Evolutionary conservation across 2,797 vertebrate genomes (phyloP), one percentile per base, ranked within the genome.

Genomic region (Potorous gilbertii): DNA sequence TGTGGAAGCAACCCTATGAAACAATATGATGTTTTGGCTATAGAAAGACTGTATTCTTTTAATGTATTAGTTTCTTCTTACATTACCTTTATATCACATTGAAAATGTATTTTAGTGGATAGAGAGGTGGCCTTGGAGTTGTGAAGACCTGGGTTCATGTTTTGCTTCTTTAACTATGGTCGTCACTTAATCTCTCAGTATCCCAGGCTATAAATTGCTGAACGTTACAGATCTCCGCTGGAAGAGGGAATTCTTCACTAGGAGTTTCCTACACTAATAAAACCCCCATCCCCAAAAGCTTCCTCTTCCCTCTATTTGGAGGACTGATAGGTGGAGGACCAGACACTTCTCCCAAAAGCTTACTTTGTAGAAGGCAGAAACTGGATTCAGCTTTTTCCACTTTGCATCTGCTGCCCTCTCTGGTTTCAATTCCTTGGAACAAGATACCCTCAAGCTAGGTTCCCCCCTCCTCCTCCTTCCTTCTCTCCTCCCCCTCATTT

Each of bases 31-130:
- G 55, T 55, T 34, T 96, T 27, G 91, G 28, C 34, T n/a, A 31
- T 28, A 54, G 57, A 87, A 93, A 29, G 29, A 31, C 52, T 96
- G 27, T 27, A 90, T 90, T 95, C 55, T 93, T 74, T 95, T 92
- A 95, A 93, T 92, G 57, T 57, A 94, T 91, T 95, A n/a, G 52
- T 50, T 95, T 90, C 18, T 74, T 40, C 24, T 55, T 55, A 50
- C 27, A 29, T 29, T 54, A 57, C 74, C 11, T 92, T 93, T n/a
- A 3, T 87, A 87, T 27, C 21, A 87, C 24, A 12, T 87, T 50
- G 74, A 87, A 27, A 87, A 46, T 87, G 40, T 14, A 66, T 34
- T 66, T 29, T 50, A 87, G 74, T 27, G 40, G 74, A 87, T 4
- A 46, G 21, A 74, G 62, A 81, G 74, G 74, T 27, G 40, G 21